Evolutionary conservation across 2,888 invertebrate genomes (phyloP).

Genomic region (Drosophila nr. medialis): DNA sequence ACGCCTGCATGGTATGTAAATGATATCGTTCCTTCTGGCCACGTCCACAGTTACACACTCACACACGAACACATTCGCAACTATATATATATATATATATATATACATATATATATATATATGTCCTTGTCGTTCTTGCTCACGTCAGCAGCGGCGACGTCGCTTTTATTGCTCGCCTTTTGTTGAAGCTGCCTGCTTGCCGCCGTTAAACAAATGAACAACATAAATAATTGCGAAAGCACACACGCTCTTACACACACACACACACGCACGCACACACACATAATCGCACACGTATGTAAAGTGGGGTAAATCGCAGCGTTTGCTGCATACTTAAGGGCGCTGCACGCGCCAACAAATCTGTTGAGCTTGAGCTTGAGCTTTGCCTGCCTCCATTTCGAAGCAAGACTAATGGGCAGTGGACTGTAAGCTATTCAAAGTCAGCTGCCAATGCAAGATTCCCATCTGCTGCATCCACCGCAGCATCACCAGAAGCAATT

Average conservation of each 20-base stretch:
- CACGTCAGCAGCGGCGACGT: slow-evolving; percentile 71
- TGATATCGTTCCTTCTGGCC: slow-evolving; percentile 78
- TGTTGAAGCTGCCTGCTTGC: slow-evolving; percentile 74
- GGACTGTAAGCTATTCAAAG: slow-evolving; percentile 55
- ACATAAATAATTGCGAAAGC: slow-evolving; percentile 80
- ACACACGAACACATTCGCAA: slow-evolving; percentile 11
- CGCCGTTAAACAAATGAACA: slow-evolving; percentile 80
- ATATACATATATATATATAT: slow-evolving; percentile 4
- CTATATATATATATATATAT: slow-evolving; percentile 8
- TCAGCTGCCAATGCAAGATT: slow-evolving; percentile 56
- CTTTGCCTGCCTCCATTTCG: slow-evolving; percentile 50
- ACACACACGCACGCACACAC: slow-evolving; percentile 1
- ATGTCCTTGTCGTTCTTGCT: slow-evolving; percentile 58
- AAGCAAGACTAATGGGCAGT: slow-evolving; percentile 73
- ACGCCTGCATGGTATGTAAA: slow-evolving; percentile 76
- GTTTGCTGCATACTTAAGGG: slow-evolving; percentile 65
- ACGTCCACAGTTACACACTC: slow-evolving; percentile 34
- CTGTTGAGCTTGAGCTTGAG: slow-evolving; percentile 56
- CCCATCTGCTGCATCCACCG: slow-evolving; percentile 30
- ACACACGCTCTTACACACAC: slow-evolving; percentile 42
- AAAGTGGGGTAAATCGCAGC: slow-evolving; percentile 71
- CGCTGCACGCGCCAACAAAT: slow-evolving; percentile 59
- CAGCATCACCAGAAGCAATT: slow-evolving; percentile 9
- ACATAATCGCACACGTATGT: slow-evolving; percentile 41
- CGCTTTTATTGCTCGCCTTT: slow-evolving; percentile 73